These are phyloP conservation scores for Drosophila orena DNA, from an alignment of 1,140 invertebrate species.

Conservation along the genomic window DNA sequence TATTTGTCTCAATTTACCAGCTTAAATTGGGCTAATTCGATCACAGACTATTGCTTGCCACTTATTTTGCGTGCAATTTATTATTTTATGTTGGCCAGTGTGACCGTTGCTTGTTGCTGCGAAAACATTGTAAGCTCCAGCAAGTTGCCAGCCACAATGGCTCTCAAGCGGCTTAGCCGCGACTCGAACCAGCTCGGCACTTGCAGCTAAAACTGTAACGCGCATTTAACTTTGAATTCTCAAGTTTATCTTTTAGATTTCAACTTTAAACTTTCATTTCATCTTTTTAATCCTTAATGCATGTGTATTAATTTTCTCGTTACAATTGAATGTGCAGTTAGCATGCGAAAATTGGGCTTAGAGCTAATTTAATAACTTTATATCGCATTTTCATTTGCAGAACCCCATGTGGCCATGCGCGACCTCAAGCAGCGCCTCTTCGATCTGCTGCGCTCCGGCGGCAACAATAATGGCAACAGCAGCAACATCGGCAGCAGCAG, in stretches of 20 bases:
- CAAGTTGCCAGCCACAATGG: neutral
- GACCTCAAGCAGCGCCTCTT: conserved; percentile 81
- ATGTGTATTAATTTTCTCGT: too few relatives aligned
- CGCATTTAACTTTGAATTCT: too few relatives aligned
- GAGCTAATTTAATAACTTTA: neutral
- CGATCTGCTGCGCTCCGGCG: conserved; percentile 75
- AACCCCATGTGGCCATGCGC: conserved; percentile 68
- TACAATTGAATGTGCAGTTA: too few relatives aligned
- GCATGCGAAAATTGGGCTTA: too few relatives aligned
- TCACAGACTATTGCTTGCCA: neutral
- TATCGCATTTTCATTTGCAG: conserved; percentile 7
- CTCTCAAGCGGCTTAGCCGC: neutral
- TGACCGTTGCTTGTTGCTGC: neutral
- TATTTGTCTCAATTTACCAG: neutral
- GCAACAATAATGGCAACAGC: conserved; percentile 46
- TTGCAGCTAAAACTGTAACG: neutral
- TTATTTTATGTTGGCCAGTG: neutral
- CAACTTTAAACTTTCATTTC: too few relatives aligned
- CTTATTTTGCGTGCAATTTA: neutral
- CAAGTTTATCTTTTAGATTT: neutral
- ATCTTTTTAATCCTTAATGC: neutral
- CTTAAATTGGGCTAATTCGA: conserved; percentile 15
- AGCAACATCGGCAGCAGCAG: conserved; percentile 7
- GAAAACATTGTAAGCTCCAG: neutral
- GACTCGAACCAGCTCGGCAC: neutral